Evolutionary conservation across 2,797 vertebrate genomes (phyloP), one percentile per base, ranked within the genome.

Genomic region (Gadopsis marmoratus): DNA sequence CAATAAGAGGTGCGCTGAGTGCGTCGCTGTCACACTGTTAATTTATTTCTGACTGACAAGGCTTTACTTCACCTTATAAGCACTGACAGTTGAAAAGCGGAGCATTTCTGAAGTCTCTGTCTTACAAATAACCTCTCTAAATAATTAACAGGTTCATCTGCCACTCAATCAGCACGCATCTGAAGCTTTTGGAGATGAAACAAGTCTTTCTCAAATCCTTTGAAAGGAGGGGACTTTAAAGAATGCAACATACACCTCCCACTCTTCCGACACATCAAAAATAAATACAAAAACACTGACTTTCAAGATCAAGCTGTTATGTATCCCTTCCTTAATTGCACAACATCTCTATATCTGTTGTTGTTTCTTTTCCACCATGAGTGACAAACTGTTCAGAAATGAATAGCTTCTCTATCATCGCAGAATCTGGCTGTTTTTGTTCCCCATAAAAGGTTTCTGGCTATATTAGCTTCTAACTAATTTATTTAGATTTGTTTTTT

Each of bases 81-180:
- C 85, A 89, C 63, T 71, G 91, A 85, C 87, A 85, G 82, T 86
- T 86, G 76, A 89, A 92, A 90, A 88, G 81, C 71, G 7, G 76
- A 50, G 65, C 74, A 10, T 88, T 78, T 88, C 67, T 79, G 68
- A 91, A 92, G 85, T 85, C 79, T 72, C 65, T 82, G 66, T 73
- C 88, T 89, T 83, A 89, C 89, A 91, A 93, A 91, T 88, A 90
- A 92, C 90, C 89, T 90, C 88, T 91, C 83, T 89, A 79, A 92
- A 93, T 93, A 93, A 94, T 93, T 93, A 92, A 87, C 85, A 91
- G 87, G 80, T 90, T 90, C 81, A 84, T 91, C 90, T 91, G 91
- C 85, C 85, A 90, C 74, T 92, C 91, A 94, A 93, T 94, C 90
- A 90, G 79, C 1, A 33, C 10, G 47, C 71, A 56, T 89, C 79